A percentile compares a stretch with the other conserved stretches of the same genome.
phyloP scores from a whole-genome alignment of 2,888 invertebrate species.

The Ennomos erosarius region DNA sequence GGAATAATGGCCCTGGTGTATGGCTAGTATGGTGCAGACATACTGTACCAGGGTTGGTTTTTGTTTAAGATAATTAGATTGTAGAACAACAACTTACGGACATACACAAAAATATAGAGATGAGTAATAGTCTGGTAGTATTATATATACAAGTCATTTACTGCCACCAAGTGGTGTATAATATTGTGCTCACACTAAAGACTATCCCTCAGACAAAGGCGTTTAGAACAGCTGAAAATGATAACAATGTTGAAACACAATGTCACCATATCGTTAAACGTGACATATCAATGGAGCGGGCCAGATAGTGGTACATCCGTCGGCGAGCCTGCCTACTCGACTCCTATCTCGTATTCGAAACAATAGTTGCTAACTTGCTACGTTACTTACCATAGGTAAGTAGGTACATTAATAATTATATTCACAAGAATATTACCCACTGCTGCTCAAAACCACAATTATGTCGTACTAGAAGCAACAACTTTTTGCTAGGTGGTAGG shows the following conservation, averaged over 20 bases:
- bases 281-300: constrained; percentile 70
- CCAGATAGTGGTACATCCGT: constrained; percentile 67
- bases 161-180: background rate
- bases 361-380: constrained; percentile 28
- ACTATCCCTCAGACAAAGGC: constrained; percentile 28
- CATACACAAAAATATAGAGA: no score
- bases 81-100: no score
- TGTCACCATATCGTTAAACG: constrained; percentile 62
- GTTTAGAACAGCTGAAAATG: constrained; percentile 48
- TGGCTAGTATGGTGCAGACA: no score
- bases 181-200: no score
- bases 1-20: no score
- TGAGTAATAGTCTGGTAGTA: no score
- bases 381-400: constrained; percentile 1
- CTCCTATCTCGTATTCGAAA: constrained; percentile 41
- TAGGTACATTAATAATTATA: constrained; percentile 14
- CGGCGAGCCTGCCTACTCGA: constrained; percentile 46
- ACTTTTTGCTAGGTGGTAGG: no score
- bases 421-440: constrained; percentile 23
- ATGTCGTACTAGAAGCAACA: no score
- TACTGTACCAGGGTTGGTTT: no score
- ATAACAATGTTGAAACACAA: constrained; percentile 60
- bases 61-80: no score
- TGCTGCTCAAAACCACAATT: constrained; percentile 11
- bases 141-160: no score